These are phyloP conservation scores for Tigriopus japonicus DNA, from an alignment of 1,140 invertebrate genomes.

Conservation along the genomic window DNA sequence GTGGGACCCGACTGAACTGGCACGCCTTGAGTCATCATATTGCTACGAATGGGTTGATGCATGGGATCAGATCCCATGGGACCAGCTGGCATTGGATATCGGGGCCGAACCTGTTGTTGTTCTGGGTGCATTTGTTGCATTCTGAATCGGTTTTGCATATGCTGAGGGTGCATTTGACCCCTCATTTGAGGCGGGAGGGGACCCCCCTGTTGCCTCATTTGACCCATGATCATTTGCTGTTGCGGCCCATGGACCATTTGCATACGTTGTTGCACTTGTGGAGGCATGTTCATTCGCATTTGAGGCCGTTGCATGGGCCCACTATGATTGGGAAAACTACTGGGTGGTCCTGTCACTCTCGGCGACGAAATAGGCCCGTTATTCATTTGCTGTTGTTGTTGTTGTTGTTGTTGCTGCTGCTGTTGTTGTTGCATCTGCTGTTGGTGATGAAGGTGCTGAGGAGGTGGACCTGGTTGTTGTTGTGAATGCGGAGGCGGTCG, in stretches of 20 bases:
- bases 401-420: constrained; percentile 18
- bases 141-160: constrained; percentile 1
- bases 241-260: not conserved
- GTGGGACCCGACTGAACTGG: too few species aligned
- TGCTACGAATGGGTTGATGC: not conserved
- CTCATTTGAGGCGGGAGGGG: not conserved
- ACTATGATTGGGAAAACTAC: not conserved
- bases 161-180: not conserved
- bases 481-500: constrained; percentile 13
- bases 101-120: constrained; percentile 4
- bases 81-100: not conserved
- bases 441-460: constrained; percentile 7
- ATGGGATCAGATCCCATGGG: not conserved
- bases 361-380: constrained; percentile 8
- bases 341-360: constrained; percentile 11
- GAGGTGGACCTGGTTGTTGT: not conserved
- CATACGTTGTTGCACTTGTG: not conserved
- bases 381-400: constrained; percentile 19
- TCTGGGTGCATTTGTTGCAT: not conserved
- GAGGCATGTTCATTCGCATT: not conserved
- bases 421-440: constrained; percentile 13
- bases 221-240: not conserved
- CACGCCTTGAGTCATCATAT: not conserved
- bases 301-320: not conserved
- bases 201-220: not conserved